Evolutionary conservation across 2,113 vertebrate species (phyloP), one percentile per base, ranked within the genome.

Genomic region (Varanus salvator): DNA sequence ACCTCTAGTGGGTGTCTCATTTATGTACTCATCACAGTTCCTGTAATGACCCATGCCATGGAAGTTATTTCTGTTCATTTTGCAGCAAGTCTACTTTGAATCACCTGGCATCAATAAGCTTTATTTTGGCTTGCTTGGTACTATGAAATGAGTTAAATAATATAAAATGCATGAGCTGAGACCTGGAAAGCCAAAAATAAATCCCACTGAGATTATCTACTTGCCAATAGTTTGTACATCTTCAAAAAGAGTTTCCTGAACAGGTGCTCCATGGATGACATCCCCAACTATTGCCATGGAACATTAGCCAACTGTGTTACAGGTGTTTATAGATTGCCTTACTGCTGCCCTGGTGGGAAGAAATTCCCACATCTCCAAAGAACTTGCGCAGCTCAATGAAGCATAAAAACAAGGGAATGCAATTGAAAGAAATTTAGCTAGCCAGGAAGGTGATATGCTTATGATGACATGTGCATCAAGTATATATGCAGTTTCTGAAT

Each of bases 241-340:
- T 81, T 88, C 14, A 64, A 77, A 84, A 48, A 44, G 71, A 21
- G 54, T 66, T 27, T 66, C 14, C 27, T 75, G 80, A 88, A 78
- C 87, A 88, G 87, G 80, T 88, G 78, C 50, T 88, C 29, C 71
- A 52, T 57, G 68, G 81, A 27, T 23, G 21, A 76, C 29, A 11
- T 11, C 44, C 54, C 57, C 81, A 89, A 29, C 72, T 84, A 48
- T 66, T 66, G 84, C 44, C 29, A 48, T 66, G 81, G 88, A 66
- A 76, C 60, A 23, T n/a, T 76, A 89, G 81, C 81, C 74, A 84
- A 82, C 68, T 89, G 71, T 76, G 72, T 50, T 89, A 60, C 81
- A 89, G 88, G 69, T 76, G 72, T 89, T 83, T 84, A 34, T 84
- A 72, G 54, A 76, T 66, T 68, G 54, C 29, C 52, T 29, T 75